Evolutionary conservation across 2,888 invertebrate genomes (phyloP).

Genomic region (Latrodectus hesperus): DNA sequence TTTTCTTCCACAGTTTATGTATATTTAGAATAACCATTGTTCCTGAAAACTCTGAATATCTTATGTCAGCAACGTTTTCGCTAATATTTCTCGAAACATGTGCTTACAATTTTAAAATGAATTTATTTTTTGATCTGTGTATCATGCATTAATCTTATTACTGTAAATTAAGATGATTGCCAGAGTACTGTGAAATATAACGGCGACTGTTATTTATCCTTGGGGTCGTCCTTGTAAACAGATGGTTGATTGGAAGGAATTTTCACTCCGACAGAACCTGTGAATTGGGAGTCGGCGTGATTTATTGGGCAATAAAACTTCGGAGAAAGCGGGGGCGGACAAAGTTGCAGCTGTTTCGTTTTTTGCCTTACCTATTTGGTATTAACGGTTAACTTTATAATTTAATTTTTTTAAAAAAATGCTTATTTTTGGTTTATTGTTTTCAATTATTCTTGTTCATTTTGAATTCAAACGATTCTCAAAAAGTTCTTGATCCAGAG

Average conservation of each 20-base stretch:
- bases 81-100: neutral
- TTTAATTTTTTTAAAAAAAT: no score
- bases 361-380: no score
- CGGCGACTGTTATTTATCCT: neutral
- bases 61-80: no score
- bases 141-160: neutral
- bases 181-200: neutral
- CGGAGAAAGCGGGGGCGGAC: constrained; percentile 53
- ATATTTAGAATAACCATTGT: no score
- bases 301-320: constrained; percentile 68
- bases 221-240: neutral
- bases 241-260: constrained; percentile 27
- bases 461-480: no score
- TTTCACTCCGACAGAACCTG: constrained; percentile 48
- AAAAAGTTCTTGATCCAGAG: no score
- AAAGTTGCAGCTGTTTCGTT: constrained; percentile 35
- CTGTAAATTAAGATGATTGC: constrained; percentile 6
- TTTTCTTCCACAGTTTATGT: no score
- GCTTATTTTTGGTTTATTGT: no score
- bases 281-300: constrained; percentile 57
- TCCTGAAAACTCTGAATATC: no score
- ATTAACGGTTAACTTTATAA: no score
- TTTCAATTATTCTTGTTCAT: no score
- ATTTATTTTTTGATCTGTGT: neutral
- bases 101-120: neutral